Conservation (phyloP, 2,113 vertebrate genomes). For the sheep (Ovis aries) region ARS-UI_Ramb_v3.0 NC_056056.1:72019501-72020000, state of each 20-base stretch:
- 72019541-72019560: neutral
- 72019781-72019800: neutral
- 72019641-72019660: neutral
- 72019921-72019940: neutral
- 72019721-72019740: neutral
- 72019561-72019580: neutral
- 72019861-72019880: neutral
- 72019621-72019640: neutral
- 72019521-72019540: neutral
- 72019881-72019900: neutral
- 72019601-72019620: neutral
- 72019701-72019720: neutral
- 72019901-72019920: neutral
- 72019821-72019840: neutral
- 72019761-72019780: neutral
- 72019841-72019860: neutral
- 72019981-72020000: neutral
- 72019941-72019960: neutral
- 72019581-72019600: neutral
- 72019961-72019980: neutral
- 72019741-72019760: neutral
- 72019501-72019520: neutral
- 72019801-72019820: neutral
- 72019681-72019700: neutral
- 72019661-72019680: neutral